A percentile compares a stretch with the other conserved stretches of the same genome.
These are phyloP conservation scores for Tetragonula clypearis DNA, from an alignment of 1,140 invertebrate genomes.

Conservation along the genomic window DNA sequence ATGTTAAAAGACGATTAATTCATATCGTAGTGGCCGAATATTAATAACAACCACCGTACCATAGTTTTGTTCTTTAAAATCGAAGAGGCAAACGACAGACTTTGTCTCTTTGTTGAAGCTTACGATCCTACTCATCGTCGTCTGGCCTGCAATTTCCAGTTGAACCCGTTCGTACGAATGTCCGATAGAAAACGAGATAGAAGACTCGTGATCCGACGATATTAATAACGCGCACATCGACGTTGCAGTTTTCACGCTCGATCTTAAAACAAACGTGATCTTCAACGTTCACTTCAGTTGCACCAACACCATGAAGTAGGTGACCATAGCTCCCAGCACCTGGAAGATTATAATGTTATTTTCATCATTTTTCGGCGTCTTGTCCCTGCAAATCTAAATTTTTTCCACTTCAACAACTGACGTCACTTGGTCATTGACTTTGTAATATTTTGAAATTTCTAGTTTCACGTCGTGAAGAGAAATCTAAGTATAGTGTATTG, in stretches of 20 bases:
- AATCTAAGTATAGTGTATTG: too few relatives aligned
- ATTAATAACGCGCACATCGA: not conserved
- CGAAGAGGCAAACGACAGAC: not conserved
- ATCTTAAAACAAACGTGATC: not conserved
- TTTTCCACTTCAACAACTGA: not conserved
- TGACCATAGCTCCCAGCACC: slow-evolving; percentile 93
- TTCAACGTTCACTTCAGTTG: slow-evolving; percentile 88
- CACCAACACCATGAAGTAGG: slow-evolving; percentile 95
- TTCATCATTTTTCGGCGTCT: not conserved
- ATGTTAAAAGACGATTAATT: too few relatives aligned
- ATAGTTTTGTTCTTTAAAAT: too few relatives aligned
- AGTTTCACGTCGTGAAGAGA: not conserved
- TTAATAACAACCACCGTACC: too few relatives aligned
- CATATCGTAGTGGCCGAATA: too few relatives aligned
- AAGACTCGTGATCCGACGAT: not conserved
- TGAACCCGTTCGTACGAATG: not conserved
- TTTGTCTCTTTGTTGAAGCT: not conserved
- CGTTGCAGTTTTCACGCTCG: not conserved
- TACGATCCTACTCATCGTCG: not conserved
- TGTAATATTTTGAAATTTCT: too few relatives aligned
- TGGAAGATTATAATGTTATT: slow-evolving; percentile 76
- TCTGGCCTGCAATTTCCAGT: not conserved
- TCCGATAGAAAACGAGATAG: not conserved
- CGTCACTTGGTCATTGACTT: not conserved
- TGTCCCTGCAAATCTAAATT: not conserved